Evolutionary conservation across 2,113 vertebrate species (phyloP), one percentile per base, ranked within the genome.

Genomic region (Phoxinus phoxinus): DNA sequence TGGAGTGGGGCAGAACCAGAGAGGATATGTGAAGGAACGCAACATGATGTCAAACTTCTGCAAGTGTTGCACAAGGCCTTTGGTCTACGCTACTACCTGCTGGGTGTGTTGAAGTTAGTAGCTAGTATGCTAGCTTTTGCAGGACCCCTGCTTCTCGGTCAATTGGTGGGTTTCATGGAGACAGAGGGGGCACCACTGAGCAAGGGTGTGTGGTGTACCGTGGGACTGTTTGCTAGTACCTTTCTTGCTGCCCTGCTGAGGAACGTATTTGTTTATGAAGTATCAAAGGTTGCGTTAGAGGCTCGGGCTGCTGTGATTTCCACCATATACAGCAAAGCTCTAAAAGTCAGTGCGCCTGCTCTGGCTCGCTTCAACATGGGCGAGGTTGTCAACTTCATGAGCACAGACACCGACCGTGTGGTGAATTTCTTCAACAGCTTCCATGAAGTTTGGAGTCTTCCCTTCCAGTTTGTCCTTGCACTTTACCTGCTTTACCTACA

Each of bases 381-480:
- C 0, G 97, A 98, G 87, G 95, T 96, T 56, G 94, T 99, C 84
- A 99, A 99, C 93, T 92, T 97, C 11, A 96, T 99, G 95, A 98
- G 97, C 93, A 97, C 96, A 0, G 98, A 99, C 90, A 93, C 96
- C 0, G 91, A 95, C 87, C 94, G 97, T 6, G 85, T 99, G 85
- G 91, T 96, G 67, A 97, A 97, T 94, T 98, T 99, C 92, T 97
- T 95, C 76, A 88, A 85, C 87, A 97, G 96, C 80, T 98, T 99
- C 91, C 98, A 99, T 0, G 97, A 99, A 80, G 88, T 97, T 37
- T 99, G 98, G 98, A 97, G 96, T 89, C 91, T 99, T 41, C 97
- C 98, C 7, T 92, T 99, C 87, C 94, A 90, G 87, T 95, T 99
- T 58, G 89, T 90, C 32, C 86, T 99, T 91, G 95, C 96, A 21